Evolutionary conservation across 1,140 invertebrate species (phyloP), one percentile per base, ranked within the genome.

Genomic region (Aphidius ervi): DNA sequence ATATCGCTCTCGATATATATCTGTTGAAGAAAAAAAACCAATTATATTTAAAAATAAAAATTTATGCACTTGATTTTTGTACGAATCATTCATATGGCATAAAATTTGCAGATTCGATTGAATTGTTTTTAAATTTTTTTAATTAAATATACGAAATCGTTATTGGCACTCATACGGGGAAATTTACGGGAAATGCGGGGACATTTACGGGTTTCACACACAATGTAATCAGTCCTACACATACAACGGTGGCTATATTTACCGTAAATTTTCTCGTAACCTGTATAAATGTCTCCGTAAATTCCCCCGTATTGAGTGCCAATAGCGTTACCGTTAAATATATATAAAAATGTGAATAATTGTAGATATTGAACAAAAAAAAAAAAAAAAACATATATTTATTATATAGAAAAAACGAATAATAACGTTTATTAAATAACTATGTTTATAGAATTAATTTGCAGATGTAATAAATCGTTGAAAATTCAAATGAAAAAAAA

Each of bases 321-420:
- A n/a, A n/a, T n/a, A n/a, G n/a, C n/a, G n/a, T n/a, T n/a, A n/a
- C n/a, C n/a, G n/a, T n/a, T n/a, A n/a, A n/a, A 39, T 39, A 56
- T 43, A 61, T 52, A 39, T 23, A 52, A 52, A 23, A 61, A 55
- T 61, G 59, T 61, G 59, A 61, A 61, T 61, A 61, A 48, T 46
- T 61, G 59, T 61, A 61, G 59, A 61, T 61, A 61, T 52, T 61
- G 52, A 61, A 61, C 52, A 61, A 61, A 61, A 55, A 23, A 46
- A 52, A 41, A 59, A 41, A 41, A 55, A 40, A n/a, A 37, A 5
- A 37, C 8, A 31, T 31, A 31, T 31, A 31, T 31, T 3, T 31
- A 31, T 31, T 31, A 31, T 31, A 31, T 31, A 31, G 23, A 31
- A 3, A 31, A 31, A 31, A 31, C 23, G 23, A 31, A 61, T 23